Percentiles rank a stretch among this genome's conserved stretches.
Conservation (phyloP, 2,113 vertebrate species). For the Hyaena hyaena region DNA sequence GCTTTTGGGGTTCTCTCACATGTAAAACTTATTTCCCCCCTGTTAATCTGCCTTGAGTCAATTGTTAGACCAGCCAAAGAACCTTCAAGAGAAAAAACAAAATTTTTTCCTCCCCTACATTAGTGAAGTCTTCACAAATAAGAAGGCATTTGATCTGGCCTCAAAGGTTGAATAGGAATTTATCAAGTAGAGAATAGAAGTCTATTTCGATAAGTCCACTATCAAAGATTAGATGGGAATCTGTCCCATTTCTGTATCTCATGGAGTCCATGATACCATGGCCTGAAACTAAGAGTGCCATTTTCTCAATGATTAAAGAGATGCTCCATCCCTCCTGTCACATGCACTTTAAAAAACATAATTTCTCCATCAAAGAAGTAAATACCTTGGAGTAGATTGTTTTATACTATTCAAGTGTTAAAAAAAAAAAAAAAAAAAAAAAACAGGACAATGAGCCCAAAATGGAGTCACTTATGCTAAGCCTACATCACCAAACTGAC, state of each 20-base stretch:
- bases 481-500: neutral
- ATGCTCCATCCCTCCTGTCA: neutral
- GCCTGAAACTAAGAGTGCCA: neutral
- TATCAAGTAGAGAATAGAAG: neutral
- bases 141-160: neutral
- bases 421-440: too few species aligned
- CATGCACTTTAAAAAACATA: neutral
- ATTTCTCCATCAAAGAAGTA: neutral
- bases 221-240: constrained; percentile 32
- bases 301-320: constrained; percentile 30
- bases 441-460: neutral
- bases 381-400: neutral
- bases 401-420: neutral
- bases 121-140: neutral
- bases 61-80: neutral
- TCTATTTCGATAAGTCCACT: neutral
- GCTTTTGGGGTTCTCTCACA: neutral
- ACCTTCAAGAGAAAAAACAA: neutral
- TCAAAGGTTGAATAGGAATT: neutral
- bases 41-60: neutral
- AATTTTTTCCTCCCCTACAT: neutral
- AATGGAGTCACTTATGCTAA: neutral
- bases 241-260: neutral
- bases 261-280: neutral
- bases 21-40: neutral